Base-by-base conservation (phyloP, 2,888 invertebrate genomes). In the Sphaerophoria taeniata region DNA sequence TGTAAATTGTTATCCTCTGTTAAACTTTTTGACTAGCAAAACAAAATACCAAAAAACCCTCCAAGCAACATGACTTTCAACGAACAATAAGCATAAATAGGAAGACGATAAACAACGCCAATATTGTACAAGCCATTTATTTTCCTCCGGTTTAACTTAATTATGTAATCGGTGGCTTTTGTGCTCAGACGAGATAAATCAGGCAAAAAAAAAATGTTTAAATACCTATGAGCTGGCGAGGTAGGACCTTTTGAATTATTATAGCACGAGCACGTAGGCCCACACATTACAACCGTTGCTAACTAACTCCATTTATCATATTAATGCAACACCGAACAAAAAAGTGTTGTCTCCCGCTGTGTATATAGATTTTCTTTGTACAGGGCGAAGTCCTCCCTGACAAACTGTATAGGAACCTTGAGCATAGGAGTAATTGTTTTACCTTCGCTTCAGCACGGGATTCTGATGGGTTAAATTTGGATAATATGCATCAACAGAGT, bases 261-360 rank as follows among this genome's bases (percentile, higher is more conserved):
- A 56, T 24, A 24, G 63, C 63, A 56, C 49, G 63, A n/a, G n/a
- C n/a, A n/a, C n/a, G n/a, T n/a, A n/a, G n/a, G n/a, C n/a, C n/a
- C n/a, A n/a, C n/a, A n/a, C n/a, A n/a, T n/a, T 31, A 12, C 16
- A 43, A 47, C 36, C 39, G 36, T 16, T 6, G 39, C 6, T 56
- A 80, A 80, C 69, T 74, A 70, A 61, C 61, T 56, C 69, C 61
- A 74, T 80, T 74, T 70, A 74, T 80, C 80, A 80, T 80, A 63
- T 80, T 69, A 79, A 61, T 63, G 72, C 72, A 78, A 72, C 56
- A 55, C 39, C 14, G 49, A 39, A 49, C n/a, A n/a, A 9, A 11
- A 39, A 9, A 39, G 39, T 39, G 1, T 3, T 39, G 0, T 39
- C 6, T 39, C 9, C 3, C 39, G 39, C 24, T 39, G 39, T 39